phyloP scores from a whole-genome alignment of 2,113 vertebrate species.

The Odontesthes bonariensis region DNA sequence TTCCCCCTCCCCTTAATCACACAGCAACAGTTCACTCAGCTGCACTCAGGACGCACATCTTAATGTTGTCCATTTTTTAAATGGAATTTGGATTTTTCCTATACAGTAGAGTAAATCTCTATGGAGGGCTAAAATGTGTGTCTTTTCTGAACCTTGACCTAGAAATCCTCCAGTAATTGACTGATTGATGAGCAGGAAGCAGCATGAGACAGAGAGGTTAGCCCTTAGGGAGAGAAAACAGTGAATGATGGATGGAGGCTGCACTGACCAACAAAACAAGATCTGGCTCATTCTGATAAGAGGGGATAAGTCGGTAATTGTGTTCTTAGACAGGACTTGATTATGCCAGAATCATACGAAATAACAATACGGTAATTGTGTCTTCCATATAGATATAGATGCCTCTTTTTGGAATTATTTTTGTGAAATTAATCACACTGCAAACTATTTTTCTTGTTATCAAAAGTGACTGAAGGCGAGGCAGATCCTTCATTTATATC shows the following conservation, averaged over 20 bases:
- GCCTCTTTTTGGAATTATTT: constrained; percentile 9
- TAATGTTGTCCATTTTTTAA: constrained; percentile 21
- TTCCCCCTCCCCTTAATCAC: constrained; percentile 24
- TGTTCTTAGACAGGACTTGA: constrained; percentile 30
- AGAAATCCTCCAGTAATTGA: constrained; percentile 65
- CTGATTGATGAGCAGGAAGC: constrained; percentile 75
- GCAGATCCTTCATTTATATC: constrained; percentile 41
- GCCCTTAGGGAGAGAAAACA: constrained; percentile 43
- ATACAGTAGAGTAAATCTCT: constrained; percentile 33
- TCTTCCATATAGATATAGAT: not conserved
- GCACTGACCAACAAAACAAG: constrained; percentile 30
- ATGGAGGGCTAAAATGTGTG: constrained; percentile 8
- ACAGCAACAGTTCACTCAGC: constrained; percentile 17
- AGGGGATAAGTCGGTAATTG: constrained; percentile 12
- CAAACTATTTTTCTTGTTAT: constrained; percentile 18
- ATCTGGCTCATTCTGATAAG: constrained; percentile 22
- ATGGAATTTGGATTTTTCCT: constrained; percentile 3
- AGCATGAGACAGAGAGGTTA: constrained; percentile 40
- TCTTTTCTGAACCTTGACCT: constrained; percentile 57
- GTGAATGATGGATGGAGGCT: constrained; percentile 53
- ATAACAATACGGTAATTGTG: not conserved
- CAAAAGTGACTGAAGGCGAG: constrained; percentile 5
- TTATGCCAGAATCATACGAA: constrained; percentile 24
- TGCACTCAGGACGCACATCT: not conserved
- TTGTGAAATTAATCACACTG: constrained; percentile 18